Conservation (phyloP, 2,888 invertebrate species). For the Antheraea assamensis region DNA sequence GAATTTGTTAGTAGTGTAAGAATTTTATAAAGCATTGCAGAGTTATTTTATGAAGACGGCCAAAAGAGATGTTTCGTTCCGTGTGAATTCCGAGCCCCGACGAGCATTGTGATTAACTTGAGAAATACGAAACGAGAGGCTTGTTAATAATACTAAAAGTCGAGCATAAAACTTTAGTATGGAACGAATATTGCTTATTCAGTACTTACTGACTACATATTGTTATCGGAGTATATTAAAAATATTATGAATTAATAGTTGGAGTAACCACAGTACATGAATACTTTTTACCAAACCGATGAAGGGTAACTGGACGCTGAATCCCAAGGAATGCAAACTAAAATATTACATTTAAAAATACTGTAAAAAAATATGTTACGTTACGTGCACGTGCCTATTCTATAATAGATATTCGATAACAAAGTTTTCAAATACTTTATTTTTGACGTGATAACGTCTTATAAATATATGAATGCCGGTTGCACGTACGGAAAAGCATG, state of each 20-base stretch:
- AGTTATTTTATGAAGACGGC: background rate
- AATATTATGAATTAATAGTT: background rate
- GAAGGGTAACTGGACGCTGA: background rate
- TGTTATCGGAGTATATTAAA: background rate
- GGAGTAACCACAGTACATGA: background rate
- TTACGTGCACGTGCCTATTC: background rate
- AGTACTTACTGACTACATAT: background rate
- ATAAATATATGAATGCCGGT: too few species aligned
- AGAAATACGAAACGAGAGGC: conserved; percentile 2
- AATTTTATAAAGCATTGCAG: background rate
- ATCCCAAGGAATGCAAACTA: background rate
- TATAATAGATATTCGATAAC: background rate
- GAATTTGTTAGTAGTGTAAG: background rate
- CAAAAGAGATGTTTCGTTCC: background rate
- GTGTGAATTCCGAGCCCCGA: background rate
- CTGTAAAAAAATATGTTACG: too few species aligned
- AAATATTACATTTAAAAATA: background rate
- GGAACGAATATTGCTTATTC: background rate
- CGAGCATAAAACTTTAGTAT: background rate
- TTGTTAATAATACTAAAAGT: conserved; percentile 6
- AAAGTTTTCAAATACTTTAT: background rate
- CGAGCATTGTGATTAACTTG: conserved; percentile 4
- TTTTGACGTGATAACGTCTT: too few species aligned
- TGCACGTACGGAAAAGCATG: too few species aligned
- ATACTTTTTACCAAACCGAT: background rate